phyloP scores from a whole-genome alignment of 2,888 invertebrate genomes.

The Harmothoe impar region DNA sequence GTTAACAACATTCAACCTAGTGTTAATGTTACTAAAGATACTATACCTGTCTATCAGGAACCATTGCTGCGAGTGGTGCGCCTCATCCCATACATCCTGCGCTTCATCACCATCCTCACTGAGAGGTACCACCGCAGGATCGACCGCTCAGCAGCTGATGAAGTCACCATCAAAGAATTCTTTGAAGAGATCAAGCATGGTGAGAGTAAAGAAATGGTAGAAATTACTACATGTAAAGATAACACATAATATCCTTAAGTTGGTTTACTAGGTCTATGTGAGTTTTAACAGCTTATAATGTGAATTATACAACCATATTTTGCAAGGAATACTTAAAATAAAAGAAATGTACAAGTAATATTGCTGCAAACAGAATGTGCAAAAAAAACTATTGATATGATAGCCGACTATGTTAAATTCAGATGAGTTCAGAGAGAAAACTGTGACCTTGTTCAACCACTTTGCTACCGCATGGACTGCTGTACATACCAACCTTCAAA shows the following conservation, averaged over 20 bases:
- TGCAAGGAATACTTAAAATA: too few species aligned
- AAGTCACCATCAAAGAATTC: conserved; percentile 64
- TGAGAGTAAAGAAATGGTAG: not conserved
- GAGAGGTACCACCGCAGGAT: conserved; percentile 73
- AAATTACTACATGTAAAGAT: too few species aligned
- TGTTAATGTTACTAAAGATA: too few species aligned
- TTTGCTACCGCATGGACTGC: conserved; percentile 72
- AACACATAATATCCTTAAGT: too few species aligned
- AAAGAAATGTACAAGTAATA: too few species aligned
- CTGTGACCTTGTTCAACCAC: conserved; percentile 66
- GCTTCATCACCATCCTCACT: conserved; percentile 72
- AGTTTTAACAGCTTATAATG: too few species aligned
- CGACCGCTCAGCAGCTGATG: conserved; percentile 74
- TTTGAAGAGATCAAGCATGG: conserved; percentile 19
- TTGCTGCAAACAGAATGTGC: too few species aligned
- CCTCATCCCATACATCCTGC: conserved; percentile 74
- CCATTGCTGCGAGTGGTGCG: conserved; percentile 73
- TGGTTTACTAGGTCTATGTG: too few species aligned
- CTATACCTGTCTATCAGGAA: conserved; percentile 72
- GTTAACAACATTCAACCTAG: too few species aligned
- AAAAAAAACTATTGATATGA: too few species aligned
- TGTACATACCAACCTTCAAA: conserved; percentile 68
- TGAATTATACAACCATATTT: too few species aligned
- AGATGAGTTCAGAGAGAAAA: conserved; percentile 33
- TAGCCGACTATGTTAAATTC: not conserved